These are phyloP conservation scores for Pseudochirops cupreus DNA, from an alignment of 2,797 vertebrate genomes.

Conservation along the genomic window DNA sequence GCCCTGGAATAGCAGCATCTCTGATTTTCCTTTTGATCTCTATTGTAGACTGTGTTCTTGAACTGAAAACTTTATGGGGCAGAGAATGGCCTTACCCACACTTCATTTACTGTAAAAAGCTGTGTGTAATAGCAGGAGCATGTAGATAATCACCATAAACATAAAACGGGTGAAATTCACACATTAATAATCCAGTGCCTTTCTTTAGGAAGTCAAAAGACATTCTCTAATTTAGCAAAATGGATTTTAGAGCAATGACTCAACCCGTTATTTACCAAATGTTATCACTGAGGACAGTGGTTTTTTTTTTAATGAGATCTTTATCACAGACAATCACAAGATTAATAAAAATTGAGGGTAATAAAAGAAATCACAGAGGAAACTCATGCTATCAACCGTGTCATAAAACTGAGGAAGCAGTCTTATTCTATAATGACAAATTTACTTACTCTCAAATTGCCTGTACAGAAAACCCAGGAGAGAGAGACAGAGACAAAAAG, in stretches of 20 bases:
- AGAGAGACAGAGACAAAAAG: background rate
- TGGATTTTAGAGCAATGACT: background rate
- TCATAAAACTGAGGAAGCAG: constrained; percentile 60
- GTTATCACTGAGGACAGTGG: background rate
- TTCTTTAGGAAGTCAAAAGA: background rate
- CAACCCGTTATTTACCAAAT: constrained; percentile 31
- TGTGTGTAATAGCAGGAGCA: rapidly evolving
- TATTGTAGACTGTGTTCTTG: background rate
- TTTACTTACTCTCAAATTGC: constrained; percentile 6
- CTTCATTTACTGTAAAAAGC: background rate
- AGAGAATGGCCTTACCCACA: background rate
- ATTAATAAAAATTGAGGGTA: constrained; percentile 73
- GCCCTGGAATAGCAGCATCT: rapidly evolving
- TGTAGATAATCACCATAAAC: rapidly evolving
- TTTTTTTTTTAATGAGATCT: constrained; percentile 60
- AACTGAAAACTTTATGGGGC: background rate
- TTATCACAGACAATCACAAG: constrained; percentile 47
- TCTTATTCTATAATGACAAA: constrained; percentile 27
- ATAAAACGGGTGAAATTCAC: rapidly evolving
- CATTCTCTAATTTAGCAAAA: background rate
- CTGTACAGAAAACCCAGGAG: background rate
- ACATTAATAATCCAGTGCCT: rapidly evolving
- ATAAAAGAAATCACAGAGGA: constrained; percentile 73
- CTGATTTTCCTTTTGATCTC: no score
- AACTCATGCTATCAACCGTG: constrained; percentile 31